Evolutionary conservation across 2,888 invertebrate species (phyloP).

Genomic region (Rhagium mordax): DNA sequence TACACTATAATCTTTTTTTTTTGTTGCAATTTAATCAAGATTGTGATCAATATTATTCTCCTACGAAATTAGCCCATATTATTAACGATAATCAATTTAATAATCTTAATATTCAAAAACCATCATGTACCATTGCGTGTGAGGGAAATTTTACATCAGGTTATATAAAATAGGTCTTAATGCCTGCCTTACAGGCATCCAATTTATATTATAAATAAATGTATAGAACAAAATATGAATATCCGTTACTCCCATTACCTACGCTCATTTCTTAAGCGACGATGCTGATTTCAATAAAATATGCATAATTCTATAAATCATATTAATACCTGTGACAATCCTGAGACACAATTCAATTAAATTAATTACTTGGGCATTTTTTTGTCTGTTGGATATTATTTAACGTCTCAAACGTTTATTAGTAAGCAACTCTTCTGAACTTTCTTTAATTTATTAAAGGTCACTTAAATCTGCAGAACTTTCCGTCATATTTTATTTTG

Average conservation of each 20-base stretch:
- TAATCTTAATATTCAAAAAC: conserved; percentile 43
- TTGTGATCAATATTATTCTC: conserved; percentile 12
- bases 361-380: conserved; percentile 10
- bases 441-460: conserved; percentile 22
- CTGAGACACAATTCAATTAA: conserved; percentile 3
- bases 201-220: conserved; percentile 21
- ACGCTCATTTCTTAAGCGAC: background rate
- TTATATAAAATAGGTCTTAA: conserved; percentile 16
- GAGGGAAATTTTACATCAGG: conserved; percentile 21
- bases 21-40: conserved; percentile 32
- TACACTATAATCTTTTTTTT: conserved; percentile 30
- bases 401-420: background rate
- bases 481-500: conserved; percentile 11
- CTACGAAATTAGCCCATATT: conserved; percentile 33
- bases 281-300: conserved; percentile 7
- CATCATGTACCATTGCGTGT: conserved; percentile 45
- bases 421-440: background rate
- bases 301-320: conserved; percentile 17
- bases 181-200: background rate
- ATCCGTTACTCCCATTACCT: background rate
- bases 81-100: conserved; percentile 49
- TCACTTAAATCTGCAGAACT: conserved; percentile 20
- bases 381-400: conserved; percentile 13
- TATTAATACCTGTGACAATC: conserved; percentile 18
- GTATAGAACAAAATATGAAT: conserved; percentile 5